Conservation (phyloP, 2,113 vertebrate genomes). For the Fukomys damarensis region DNA sequence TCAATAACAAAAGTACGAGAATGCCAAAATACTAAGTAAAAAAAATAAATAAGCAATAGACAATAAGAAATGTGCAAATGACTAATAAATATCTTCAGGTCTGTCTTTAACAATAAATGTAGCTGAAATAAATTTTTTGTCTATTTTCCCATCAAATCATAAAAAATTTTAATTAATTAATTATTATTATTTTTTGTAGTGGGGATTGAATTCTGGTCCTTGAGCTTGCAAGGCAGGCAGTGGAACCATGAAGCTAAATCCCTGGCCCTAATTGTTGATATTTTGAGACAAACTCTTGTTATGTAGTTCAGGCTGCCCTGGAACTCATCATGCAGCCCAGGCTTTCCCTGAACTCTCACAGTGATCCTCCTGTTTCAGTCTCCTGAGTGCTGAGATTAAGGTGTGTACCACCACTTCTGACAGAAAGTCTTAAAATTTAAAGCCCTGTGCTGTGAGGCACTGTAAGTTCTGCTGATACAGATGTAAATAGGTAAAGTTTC, state of each 20-base stretch:
- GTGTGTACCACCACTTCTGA: not conserved
- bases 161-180: not conserved
- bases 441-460: not conserved
- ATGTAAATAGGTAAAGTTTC: not conserved
- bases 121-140: not conserved
- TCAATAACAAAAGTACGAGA: not conserved
- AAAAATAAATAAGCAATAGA: not conserved
- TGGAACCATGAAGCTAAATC: too few species aligned
- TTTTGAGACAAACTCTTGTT: not conserved
- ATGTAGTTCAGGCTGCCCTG: not conserved
- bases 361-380: not conserved
- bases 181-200: too few species aligned
- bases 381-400: not conserved
- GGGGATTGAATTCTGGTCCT: too few species aligned
- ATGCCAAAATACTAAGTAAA: slow-evolving; percentile 23
- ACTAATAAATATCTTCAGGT: not conserved
- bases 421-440: not conserved
- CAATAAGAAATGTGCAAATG: not conserved
- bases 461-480: not conserved
- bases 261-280: not conserved
- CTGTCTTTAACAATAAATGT: not conserved
- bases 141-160: not conserved
- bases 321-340: not conserved
- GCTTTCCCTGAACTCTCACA: not conserved
- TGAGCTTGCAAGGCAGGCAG: too few species aligned